A percentile compares a stretch with the other conserved stretches of the same genome.
phyloP scores from a whole-genome alignment of 2,113 vertebrate species.

The Psettodes erumei region DNA sequence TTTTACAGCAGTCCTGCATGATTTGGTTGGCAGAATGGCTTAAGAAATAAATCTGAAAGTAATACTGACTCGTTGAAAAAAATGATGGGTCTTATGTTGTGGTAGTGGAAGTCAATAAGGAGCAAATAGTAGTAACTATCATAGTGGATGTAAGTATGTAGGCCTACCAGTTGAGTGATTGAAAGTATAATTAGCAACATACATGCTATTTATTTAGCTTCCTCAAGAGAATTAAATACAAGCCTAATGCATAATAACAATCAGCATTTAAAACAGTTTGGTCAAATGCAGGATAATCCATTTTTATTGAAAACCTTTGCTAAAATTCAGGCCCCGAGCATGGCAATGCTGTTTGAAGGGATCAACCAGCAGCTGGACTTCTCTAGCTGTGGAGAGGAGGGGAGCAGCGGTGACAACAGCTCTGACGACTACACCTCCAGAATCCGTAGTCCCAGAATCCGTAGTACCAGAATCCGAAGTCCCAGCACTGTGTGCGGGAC shows the following conservation, averaged over 20 bases:
- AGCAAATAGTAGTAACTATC: not conserved
- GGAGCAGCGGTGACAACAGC: slow-evolving; percentile 69
- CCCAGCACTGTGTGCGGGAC: slow-evolving; percentile 64
- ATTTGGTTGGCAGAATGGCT: not conserved
- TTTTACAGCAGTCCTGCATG: not conserved
- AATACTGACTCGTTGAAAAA: not conserved
- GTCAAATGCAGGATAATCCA: not conserved
- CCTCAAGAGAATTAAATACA: not conserved
- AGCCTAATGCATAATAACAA: not conserved
- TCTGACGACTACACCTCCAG: slow-evolving; percentile 68
- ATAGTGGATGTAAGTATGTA: not conserved
- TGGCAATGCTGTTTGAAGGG: slow-evolving; percentile 69
- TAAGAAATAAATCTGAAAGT: not conserved
- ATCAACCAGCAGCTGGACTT: slow-evolving; percentile 85
- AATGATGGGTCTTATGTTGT: not conserved
- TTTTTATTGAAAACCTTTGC: slow-evolving; percentile 6
- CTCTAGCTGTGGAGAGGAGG: slow-evolving; percentile 86
- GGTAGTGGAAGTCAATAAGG: not conserved
- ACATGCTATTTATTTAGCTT: not conserved
- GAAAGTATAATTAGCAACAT: not conserved
- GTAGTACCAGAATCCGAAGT: slow-evolving; percentile 17
- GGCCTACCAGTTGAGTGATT: not conserved
- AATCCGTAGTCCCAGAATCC: slow-evolving; percentile 8
- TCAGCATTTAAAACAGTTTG: not conserved
- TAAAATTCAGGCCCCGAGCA: slow-evolving; percentile 38